Evolutionary conservation across 2,888 invertebrate species (phyloP).

Genomic region (Erebia epiphron): DNA sequence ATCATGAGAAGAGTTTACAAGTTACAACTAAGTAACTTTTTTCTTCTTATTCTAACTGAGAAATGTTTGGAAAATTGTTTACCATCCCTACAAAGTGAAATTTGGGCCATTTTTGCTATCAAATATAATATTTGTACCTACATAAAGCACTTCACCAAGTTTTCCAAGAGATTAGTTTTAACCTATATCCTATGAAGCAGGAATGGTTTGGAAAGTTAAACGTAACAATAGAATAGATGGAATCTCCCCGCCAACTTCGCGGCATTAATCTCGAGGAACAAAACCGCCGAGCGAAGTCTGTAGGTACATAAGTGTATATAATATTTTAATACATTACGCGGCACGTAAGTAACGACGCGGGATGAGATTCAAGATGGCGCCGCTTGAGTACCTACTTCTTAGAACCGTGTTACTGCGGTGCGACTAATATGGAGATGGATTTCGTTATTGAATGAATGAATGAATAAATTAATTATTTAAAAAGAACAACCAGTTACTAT

Average conservation of each 20-base stretch:
- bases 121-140: no score
- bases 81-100: no score
- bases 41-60: no score
- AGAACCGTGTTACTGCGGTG: conserved; percentile 57
- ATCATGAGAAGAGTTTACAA: no score
- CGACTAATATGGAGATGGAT: conserved; percentile 50
- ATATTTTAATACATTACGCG: conserved; percentile 73
- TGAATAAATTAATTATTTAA: no score
- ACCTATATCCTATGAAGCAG: no score
- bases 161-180: no score
- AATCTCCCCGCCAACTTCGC: conserved; percentile 31
- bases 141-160: no score
- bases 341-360: conserved; percentile 60
- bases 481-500: no score
- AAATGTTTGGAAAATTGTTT: no score
- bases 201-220: conserved; percentile 1
- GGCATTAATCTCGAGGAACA: conserved; percentile 37
- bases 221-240: conserved; percentile 34
- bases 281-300: conserved; percentile 34
- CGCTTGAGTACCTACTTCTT: conserved; percentile 67
- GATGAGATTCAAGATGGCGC: conserved; percentile 81
- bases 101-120: no score
- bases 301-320: conserved; percentile 27
- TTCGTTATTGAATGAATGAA: conserved; percentile 2
- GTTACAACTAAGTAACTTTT: no score